These are phyloP conservation scores for Sinocyclocheilus rhinocerous DNA, from an alignment of 2,113 vertebrate species.

Conservation along the genomic window DNA sequence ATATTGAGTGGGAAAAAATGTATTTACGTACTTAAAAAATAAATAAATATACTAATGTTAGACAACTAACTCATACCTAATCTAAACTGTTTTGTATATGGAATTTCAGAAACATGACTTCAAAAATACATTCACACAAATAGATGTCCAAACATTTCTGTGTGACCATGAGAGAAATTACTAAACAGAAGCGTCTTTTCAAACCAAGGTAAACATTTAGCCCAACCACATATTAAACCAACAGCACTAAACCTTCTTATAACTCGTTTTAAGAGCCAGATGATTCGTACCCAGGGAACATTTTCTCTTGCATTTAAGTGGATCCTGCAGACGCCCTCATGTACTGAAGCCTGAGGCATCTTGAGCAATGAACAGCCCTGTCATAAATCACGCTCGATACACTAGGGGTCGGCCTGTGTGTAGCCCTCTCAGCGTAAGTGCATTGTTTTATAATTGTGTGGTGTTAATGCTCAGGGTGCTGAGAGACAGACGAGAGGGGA, in stretches of 20 bases:
- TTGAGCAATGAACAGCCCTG: conserved; percentile 64
- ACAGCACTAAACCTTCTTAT: conserved; percentile 50
- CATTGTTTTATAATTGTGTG: conserved; percentile 74
- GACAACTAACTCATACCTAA: background rate
- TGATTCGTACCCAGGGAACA: conserved; percentile 59
- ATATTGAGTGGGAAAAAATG: background rate
- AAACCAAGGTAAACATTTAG: conserved; percentile 26
- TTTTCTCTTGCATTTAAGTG: conserved; percentile 55
- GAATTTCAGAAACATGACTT: background rate
- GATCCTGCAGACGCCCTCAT: conserved; percentile 51
- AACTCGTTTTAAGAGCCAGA: conserved; percentile 56
- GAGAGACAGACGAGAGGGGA: conserved; percentile 59
- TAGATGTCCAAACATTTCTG: background rate
- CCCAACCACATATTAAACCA: conserved; percentile 31
- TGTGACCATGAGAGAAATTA: background rate
- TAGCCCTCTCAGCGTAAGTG: conserved; percentile 67
- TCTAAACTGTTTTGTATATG: background rate
- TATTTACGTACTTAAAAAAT: background rate
- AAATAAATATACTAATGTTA: background rate
- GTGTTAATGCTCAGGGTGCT: conserved; percentile 71
- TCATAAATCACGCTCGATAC: conserved; percentile 69
- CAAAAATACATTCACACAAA: background rate
- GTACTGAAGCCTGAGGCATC: conserved; percentile 58
- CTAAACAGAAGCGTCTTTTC: background rate
- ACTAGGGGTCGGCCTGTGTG: conserved; percentile 61